phyloP scores from a whole-genome alignment of 2,113 vertebrate genomes.

The Dendropsophus ebraccatus region DNA sequence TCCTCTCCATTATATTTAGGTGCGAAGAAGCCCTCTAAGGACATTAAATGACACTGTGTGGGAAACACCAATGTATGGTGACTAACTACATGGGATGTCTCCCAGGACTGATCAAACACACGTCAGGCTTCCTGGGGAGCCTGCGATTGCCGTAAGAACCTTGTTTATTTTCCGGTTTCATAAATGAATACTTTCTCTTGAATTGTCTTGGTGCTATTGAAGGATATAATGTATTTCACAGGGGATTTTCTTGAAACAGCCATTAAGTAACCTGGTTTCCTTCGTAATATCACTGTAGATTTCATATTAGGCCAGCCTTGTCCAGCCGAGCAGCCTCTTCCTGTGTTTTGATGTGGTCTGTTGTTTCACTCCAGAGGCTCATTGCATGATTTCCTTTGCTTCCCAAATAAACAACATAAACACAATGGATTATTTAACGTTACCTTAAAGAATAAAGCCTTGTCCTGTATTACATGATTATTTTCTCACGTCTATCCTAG shows the following conservation, averaged over 20 bases:
- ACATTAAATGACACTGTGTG: background rate
- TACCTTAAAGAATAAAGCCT: background rate
- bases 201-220: conserved; percentile 37
- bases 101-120: conserved; percentile 27
- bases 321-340: conserved; percentile 41
- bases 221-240: conserved; percentile 44
- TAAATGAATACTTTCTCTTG: conserved; percentile 33
- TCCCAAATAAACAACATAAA: conserved; percentile 51
- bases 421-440: conserved; percentile 50
- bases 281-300: conserved; percentile 16
- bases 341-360: conserved; percentile 50
- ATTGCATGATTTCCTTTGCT: conserved; percentile 44
- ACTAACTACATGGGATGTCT: conserved; percentile 15
- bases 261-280: conserved; percentile 18
- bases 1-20: background rate
- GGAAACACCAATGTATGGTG: conserved; percentile 20
- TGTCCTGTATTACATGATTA: conserved; percentile 11
- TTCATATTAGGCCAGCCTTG: conserved; percentile 18
- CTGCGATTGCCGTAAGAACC: conserved; percentile 18
- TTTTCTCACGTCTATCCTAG: background rate
- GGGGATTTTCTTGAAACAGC: conserved; percentile 17
- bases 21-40: background rate
- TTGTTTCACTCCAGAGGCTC: conserved; percentile 19
- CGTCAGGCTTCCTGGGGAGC: conserved; percentile 17
- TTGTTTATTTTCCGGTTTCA: conserved; percentile 43